Evolutionary conservation across 30 jellyfish, hydroid and myxozoan species (phyloP).

Genomic region (Morbakka virulenta): DNA sequence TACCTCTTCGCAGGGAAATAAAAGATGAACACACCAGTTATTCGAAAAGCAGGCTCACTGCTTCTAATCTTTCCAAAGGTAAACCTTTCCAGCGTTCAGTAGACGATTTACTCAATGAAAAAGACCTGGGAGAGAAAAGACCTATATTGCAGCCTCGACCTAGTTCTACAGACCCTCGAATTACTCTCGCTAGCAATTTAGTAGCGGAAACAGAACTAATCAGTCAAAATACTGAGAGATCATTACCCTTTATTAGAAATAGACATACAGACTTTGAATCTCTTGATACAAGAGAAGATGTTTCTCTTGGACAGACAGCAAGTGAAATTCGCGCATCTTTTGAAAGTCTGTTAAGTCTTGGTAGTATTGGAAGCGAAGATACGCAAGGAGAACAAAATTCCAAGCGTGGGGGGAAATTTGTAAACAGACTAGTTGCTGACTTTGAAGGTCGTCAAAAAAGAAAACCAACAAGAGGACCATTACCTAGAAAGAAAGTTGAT

Average conservation of each 20-base stretch:
- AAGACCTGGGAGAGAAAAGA: background rate
- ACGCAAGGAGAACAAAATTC: constrained; percentile 3
- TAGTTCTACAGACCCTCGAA: background rate
- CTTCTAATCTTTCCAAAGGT: background rate
- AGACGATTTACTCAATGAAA: background rate
- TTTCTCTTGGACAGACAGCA: background rate
- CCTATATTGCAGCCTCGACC: background rate
- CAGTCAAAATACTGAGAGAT: background rate
- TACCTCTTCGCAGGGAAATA: background rate
- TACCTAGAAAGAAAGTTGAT: constrained; percentile 25
- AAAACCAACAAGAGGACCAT: background rate
- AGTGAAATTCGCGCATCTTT: constrained; percentile 47
- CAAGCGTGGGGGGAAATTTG: constrained; percentile 22
- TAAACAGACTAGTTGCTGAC: constrained; percentile 47
- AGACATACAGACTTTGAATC: background rate
- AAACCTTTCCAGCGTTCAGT: background rate
- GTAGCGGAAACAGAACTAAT: background rate
- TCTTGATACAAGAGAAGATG: background rate
- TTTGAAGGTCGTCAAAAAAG: constrained; percentile 21
- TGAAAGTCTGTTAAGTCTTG: constrained; percentile 35
- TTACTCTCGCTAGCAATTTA: background rate
- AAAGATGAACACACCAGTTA: background rate
- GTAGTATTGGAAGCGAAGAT: background rate
- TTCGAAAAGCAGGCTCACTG: background rate
- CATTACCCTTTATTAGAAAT: background rate